Evolutionary conservation across 2,888 invertebrate genomes (phyloP).

Genomic region (Pecten maximus): DNA sequence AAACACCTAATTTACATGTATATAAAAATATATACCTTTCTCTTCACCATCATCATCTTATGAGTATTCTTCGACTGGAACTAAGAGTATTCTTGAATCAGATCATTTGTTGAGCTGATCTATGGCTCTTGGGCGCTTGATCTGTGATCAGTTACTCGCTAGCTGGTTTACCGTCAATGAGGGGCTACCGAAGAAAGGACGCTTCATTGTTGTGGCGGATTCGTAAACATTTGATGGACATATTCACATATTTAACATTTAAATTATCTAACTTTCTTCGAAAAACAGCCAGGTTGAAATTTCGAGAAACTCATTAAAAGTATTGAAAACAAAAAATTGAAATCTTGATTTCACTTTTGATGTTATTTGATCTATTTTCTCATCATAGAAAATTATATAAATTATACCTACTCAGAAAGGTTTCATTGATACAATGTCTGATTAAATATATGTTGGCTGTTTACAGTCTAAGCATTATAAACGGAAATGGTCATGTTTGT

Average conservation of each 20-base stretch:
- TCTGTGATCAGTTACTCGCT: conserved; percentile 27
- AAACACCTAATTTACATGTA: conserved; percentile 21
- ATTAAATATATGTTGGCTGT: conserved; percentile 13
- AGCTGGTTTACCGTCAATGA: conserved; percentile 27
- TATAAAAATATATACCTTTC: conserved; percentile 14
- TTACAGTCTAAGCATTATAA: not conserved
- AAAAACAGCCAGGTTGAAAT: not conserved
- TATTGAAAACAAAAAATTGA: not conserved
- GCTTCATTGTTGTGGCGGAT: conserved; percentile 22
- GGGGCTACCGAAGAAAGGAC: conserved; percentile 27
- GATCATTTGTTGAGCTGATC: conserved; percentile 27
- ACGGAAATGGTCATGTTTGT: conserved; percentile 22
- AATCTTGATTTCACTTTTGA: not conserved
- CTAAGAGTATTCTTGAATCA: conserved; percentile 19
- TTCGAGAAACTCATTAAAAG: not conserved
- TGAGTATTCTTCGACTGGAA: conserved; percentile 27
- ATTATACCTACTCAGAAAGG: not conserved
- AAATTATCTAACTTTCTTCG: not conserved
- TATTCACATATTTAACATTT: not conserved
- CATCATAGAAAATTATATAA: not conserved
- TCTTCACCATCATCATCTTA: conserved; percentile 11
- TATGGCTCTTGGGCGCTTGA: conserved; percentile 6
- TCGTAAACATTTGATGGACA: not conserved
- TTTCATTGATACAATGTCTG: not conserved
- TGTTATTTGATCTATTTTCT: not conserved